Conservation (phyloP, 2,113 vertebrate species). For the Otocyon megalotis region DNA sequence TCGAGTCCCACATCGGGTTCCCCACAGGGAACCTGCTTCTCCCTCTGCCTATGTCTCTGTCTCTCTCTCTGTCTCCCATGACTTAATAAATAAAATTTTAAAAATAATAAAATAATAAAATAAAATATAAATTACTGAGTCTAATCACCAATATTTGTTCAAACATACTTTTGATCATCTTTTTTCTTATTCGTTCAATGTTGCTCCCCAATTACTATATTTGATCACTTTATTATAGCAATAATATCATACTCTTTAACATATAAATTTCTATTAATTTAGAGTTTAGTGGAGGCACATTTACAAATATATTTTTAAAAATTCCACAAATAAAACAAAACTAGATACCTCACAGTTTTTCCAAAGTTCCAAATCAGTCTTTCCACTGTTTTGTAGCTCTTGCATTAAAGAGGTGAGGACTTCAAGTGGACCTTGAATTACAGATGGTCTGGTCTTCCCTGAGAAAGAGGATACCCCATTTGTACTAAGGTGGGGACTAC, state of each 20-base stretch:
- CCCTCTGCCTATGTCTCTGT: no score
- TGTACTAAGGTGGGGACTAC: conserved; percentile 81
- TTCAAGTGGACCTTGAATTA: conserved; percentile 90
- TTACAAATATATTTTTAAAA: not conserved
- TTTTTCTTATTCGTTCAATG: not conserved
- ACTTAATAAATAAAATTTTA: no score
- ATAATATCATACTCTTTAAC: not conserved
- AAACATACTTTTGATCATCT: not conserved
- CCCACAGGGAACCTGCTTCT: no score
- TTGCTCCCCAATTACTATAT: not conserved
- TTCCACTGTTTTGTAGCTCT: conserved; percentile 90
- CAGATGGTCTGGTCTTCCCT: conserved; percentile 90
- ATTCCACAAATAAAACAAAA: conserved; percentile 61
- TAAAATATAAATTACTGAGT: not conserved
- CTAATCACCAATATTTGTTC: not conserved
- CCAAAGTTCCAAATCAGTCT: conserved; percentile 91
- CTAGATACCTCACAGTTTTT: conserved; percentile 93
- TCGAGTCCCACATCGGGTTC: no score
- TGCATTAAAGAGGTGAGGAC: conserved; percentile 91
- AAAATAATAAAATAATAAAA: no score
- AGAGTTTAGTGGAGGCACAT: conserved; percentile 5
- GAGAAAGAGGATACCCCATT: conserved; percentile 89
- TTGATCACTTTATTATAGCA: not conserved
- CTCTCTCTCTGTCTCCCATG: no score
- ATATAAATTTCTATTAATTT: conserved; percentile 42